Base-by-base conservation (phyloP, 37 sponge, comb jelly and placozoan genomes). In the Tethya wilhelma region DNA sequence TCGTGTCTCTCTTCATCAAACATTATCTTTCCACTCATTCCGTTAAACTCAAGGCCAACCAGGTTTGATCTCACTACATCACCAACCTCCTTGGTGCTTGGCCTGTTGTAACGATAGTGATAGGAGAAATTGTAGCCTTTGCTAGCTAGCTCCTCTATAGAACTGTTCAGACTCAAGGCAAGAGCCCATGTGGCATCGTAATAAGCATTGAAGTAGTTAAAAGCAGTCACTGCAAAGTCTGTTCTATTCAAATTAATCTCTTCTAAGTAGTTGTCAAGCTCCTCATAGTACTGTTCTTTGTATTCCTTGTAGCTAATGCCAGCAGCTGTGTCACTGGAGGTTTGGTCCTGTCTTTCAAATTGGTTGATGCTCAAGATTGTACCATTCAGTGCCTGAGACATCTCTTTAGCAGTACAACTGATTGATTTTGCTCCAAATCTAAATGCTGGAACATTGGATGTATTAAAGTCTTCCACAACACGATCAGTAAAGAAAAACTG, bases 101-200 rank as follows among this genome's bases (percentile, higher is more conserved):
- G n/a, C n/a, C n/a, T n/a, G n/a, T n/a, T n/a, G n/a, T n/a, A n/a
- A n/a, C n/a, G n/a, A n/a, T n/a, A n/a, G n/a, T n/a, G n/a, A n/a
- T n/a, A n/a, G n/a, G n/a, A n/a, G n/a, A n/a, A n/a, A n/a, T n/a
- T n/a, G n/a, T n/a, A n/a, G n/a, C n/a, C n/a, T n/a, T n/a, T n/a
- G n/a, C n/a, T n/a, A n/a, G n/a, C n/a, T n/a, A n/a, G n/a, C n/a
- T n/a, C 39, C 1, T 12, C 44, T 38, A 38, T 17, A 38, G 59
- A 59, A 34, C 33, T 59, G 28, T 76, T 59, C 30, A 76, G 28
- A 60, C 44, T 60, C 20, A 76, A 43, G 25, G 64, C 77, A 42
- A 76, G 28, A 5, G 77, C 77, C 77, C 77, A 76, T 2, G 77
- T 76, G 17, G 77, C 36, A 39, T 76, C 77, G 62, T 62, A 76